Evolutionary conservation across 2,797 vertebrate genomes (phyloP).

Genomic region (Orestias chungarensis): DNA sequence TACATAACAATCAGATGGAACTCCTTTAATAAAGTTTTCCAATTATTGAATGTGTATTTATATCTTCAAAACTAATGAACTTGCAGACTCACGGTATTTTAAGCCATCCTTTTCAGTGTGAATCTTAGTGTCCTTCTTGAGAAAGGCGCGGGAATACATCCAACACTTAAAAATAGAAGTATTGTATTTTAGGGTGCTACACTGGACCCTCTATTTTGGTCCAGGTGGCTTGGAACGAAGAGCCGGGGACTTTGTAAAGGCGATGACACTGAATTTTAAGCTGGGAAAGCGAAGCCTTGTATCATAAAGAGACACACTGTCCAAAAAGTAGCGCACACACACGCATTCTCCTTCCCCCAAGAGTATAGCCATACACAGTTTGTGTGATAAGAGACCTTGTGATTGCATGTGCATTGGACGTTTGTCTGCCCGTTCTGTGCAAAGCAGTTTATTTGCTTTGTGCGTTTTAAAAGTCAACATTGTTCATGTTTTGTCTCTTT

Average conservation of each 20-base stretch:
- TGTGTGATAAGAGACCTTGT: slow-evolving; percentile 76
- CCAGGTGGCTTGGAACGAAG: slow-evolving; percentile 77
- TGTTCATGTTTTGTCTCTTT: slow-evolving; percentile 51
- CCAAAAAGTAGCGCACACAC: slow-evolving; percentile 58
- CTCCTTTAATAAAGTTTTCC: slow-evolving; percentile 11
- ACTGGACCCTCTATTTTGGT: slow-evolving; percentile 74
- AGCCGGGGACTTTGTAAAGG: slow-evolving; percentile 75
- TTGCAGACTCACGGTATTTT: slow-evolving; percentile 21
- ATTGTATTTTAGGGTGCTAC: slow-evolving; percentile 70
- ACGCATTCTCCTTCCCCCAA: slow-evolving; percentile 51
- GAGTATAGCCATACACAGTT: slow-evolving; percentile 66
- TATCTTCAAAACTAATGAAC: slow-evolving; percentile 26
- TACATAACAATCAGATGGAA: slow-evolving; percentile 25
- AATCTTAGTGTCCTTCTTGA: slow-evolving; percentile 30
- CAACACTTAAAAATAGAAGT: slow-evolving; percentile 67
- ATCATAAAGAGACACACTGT: slow-evolving; percentile 76
- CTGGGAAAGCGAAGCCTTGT: slow-evolving; percentile 78
- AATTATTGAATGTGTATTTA: slow-evolving; percentile 8
- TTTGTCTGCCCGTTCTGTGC: slow-evolving; percentile 46
- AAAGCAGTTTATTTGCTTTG: slow-evolving; percentile 78
- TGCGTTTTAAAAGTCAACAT: slow-evolving; percentile 61
- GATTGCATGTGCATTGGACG: slow-evolving; percentile 66
- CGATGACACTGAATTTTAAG: slow-evolving; percentile 78
- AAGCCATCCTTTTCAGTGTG: slow-evolving; percentile 34
- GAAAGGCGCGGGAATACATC: slow-evolving; percentile 48